A percentile compares a stretch with the other conserved stretches of the same genome.
phyloP scores from a whole-genome alignment of 2,888 invertebrate genomes.

The Liodrosophila aerea region DNA sequence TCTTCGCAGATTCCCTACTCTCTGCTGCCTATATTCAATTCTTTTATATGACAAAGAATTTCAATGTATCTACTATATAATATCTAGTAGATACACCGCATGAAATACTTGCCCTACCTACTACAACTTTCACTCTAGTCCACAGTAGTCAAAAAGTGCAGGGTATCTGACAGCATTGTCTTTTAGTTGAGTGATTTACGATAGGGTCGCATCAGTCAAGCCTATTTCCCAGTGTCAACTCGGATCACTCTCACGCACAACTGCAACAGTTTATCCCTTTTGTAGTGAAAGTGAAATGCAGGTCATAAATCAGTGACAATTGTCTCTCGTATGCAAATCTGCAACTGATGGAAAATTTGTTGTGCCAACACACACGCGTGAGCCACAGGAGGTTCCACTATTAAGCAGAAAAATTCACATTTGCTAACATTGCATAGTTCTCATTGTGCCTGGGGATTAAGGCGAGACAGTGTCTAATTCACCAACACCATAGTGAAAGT shows the following conservation, averaged over 20 bases:
- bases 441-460: conserved; percentile 64
- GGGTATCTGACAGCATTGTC: conserved; percentile 43
- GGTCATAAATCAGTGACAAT: conserved; percentile 55
- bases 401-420: conserved; percentile 57
- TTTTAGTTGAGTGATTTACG: conserved; percentile 65
- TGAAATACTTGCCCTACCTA: too few species aligned
- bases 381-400: too few species aligned
- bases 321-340: conserved; percentile 56
- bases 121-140: conserved; percentile 28
- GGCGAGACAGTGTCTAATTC: neutral
- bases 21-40: too few species aligned
- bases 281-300: conserved; percentile 66
- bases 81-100: too few species aligned
- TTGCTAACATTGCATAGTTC: conserved; percentile 67
- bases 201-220: conserved; percentile 34
- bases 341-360: conserved; percentile 41
- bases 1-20: too few species aligned
- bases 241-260: conserved; percentile 9
- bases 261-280: conserved; percentile 39
- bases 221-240: too few species aligned
- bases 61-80: too few species aligned
- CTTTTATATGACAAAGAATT: too few species aligned
- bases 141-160: conserved; percentile 39
- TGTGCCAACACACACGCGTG: conserved; percentile 2
- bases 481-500: conserved; percentile 54